These are phyloP conservation scores for Bilobella aurantiaca DNA, from an alignment of 1,140 invertebrate species.

Conservation along the genomic window DNA sequence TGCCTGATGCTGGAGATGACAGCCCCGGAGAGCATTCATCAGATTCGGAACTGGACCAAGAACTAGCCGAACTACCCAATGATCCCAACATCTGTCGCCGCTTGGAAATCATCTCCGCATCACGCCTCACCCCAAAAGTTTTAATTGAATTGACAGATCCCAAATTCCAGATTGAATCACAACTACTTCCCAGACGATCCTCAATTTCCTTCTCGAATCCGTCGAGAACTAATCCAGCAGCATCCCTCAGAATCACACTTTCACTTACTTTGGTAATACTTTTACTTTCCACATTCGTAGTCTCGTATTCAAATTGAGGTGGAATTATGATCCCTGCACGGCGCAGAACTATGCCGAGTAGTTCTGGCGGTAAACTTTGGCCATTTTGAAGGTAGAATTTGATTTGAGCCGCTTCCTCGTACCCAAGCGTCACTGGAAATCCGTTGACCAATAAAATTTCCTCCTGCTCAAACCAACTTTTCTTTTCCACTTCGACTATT, in stretches of 20 bases:
- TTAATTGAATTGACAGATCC: constrained; percentile 8
- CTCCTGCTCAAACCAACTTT: constrained; percentile 58
- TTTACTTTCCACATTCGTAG: constrained; percentile 58
- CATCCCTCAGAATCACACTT: constrained; percentile 55
- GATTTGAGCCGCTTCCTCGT: constrained; percentile 57
- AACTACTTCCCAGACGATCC: constrained; percentile 39
- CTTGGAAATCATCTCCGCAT: not conserved
- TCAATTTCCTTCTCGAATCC: constrained; percentile 60
- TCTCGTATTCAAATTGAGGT: constrained; percentile 50
- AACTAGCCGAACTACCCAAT: not conserved
- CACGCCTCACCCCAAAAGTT: not conserved
- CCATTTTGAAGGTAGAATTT: constrained; percentile 58
- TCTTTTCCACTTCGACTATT: constrained; percentile 65
- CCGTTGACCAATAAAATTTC: constrained; percentile 65
- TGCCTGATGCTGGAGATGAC: not conserved
- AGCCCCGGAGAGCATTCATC: not conserved
- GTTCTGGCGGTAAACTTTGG: constrained; percentile 53
- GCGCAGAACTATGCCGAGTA: constrained; percentile 59
- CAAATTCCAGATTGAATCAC: not conserved
- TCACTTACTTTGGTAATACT: constrained; percentile 61
- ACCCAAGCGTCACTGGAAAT: constrained; percentile 56
- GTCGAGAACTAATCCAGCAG: constrained; percentile 57
- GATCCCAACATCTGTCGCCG: not conserved
- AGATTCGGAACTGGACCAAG: not conserved
- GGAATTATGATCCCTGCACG: constrained; percentile 57